These are phyloP conservation scores for Channa striata DNA, from an alignment of 2,797 vertebrate genomes.

Conservation along the genomic window DNA sequence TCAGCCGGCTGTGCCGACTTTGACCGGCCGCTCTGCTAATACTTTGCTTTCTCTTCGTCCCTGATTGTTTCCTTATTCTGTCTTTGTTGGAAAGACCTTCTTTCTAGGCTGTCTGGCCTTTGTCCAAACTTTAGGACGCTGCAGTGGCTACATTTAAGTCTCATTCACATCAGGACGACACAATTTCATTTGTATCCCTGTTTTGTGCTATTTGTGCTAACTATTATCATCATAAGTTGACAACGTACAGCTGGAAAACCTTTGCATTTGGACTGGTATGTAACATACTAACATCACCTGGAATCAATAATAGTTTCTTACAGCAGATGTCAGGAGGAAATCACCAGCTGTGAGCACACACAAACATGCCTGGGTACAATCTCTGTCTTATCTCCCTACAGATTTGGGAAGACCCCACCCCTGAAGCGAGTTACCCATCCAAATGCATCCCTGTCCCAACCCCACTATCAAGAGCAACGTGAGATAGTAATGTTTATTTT, in stretches of 20 bases:
- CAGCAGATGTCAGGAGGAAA: neutral
- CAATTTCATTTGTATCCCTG: neutral
- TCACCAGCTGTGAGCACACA: neutral
- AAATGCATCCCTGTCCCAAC: conserved; percentile 12
- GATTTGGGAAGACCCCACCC: conserved; percentile 34
- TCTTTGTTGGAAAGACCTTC: conserved; percentile 69
- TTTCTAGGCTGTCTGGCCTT: conserved; percentile 59
- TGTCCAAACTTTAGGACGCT: conserved; percentile 53
- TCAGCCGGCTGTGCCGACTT: conserved; percentile 34
- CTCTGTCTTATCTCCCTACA: conserved; percentile 18
- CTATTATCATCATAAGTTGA: conserved; percentile 12
- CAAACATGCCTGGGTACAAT: conserved; percentile 14
- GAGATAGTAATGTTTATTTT: conserved; percentile 51
- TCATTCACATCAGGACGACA: neutral
- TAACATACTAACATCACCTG: neutral
- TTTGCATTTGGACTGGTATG: neutral
- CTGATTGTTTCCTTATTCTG: conserved; percentile 67
- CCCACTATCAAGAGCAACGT: conserved; percentile 37
- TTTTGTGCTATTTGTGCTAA: conserved; percentile 7
- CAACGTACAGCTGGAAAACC: neutral
- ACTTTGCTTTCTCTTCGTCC: conserved; percentile 59
- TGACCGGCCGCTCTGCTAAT: conserved; percentile 64
- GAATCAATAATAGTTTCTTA: neutral
- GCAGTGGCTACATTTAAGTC: conserved; percentile 10
- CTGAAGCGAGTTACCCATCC: conserved; percentile 24